Evolutionary conservation across 1,140 invertebrate species (phyloP).

Genomic region (Apis dorsata): DNA sequence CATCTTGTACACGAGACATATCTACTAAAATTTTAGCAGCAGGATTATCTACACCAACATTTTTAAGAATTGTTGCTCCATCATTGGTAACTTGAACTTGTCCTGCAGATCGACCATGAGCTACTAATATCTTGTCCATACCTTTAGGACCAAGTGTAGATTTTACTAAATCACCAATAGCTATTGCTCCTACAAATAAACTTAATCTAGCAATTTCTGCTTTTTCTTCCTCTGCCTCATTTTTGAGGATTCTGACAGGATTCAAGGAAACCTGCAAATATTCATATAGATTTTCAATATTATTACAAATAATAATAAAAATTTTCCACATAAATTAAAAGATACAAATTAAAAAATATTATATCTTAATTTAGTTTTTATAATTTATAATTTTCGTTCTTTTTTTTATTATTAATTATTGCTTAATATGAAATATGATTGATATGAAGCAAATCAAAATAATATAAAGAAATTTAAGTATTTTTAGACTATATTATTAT

Average conservation of each 20-base stretch:
- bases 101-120: slow-evolving; percentile 89
- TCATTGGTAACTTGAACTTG: slow-evolving; percentile 99
- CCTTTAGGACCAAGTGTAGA: slow-evolving; percentile 99
- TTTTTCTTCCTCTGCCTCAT: slow-evolving; percentile 98
- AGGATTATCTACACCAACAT: slow-evolving; percentile 98
- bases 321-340: neutral
- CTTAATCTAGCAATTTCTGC: slow-evolving; percentile 97
- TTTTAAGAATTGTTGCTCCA: slow-evolving; percentile 98
- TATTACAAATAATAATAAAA: neutral
- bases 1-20: slow-evolving; percentile 99
- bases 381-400: too few relatives aligned
- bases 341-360: too few relatives aligned
- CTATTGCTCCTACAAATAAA: slow-evolving; percentile 98
- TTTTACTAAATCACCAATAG: slow-evolving; percentile 99
- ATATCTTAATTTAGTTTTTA: neutral
- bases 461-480: neutral
- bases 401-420: neutral
- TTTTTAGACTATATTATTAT: neutral
- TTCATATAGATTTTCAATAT: neutral
- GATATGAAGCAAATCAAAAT: neutral
- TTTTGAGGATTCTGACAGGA: slow-evolving; percentile 95
- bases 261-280: slow-evolving; percentile 89
- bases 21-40: slow-evolving; percentile 99
- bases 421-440: too few relatives aligned
- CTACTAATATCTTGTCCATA: slow-evolving; percentile 99